phyloP scores from a whole-genome alignment of 1,140 invertebrate genomes.

The Zaprionus africanus region DNA sequence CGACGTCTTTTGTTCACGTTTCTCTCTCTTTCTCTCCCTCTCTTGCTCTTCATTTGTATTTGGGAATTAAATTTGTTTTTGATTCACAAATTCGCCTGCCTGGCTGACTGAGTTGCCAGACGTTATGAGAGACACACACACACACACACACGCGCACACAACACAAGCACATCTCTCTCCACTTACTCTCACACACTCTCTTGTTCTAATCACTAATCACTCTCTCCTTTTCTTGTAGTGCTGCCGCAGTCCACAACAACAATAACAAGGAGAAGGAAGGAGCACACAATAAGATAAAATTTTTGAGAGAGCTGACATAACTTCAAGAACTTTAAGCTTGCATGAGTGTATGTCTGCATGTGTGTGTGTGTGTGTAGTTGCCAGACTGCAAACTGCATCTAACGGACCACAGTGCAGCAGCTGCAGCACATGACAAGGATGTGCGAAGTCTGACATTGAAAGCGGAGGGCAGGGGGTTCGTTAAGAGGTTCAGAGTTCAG shows the following conservation, averaged over 20 bases:
- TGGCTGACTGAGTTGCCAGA: slow-evolving; percentile 4
- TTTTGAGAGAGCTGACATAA: background rate
- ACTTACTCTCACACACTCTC: background rate
- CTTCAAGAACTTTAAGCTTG: background rate
- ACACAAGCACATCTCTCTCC: background rate
- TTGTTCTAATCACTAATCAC: background rate
- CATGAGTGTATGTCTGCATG: background rate
- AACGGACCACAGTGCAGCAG: slow-evolving; percentile 10
- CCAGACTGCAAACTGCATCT: background rate
- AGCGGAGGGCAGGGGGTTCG: background rate
- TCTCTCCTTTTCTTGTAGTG: background rate
- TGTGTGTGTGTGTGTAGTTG: background rate
- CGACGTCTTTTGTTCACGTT: slow-evolving; percentile 20
- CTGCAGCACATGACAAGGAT: background rate
- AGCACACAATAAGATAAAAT: background rate
- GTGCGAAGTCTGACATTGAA: background rate
- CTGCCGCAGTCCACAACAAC: background rate
- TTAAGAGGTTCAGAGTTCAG: background rate
- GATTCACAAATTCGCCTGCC: slow-evolving; percentile 9
- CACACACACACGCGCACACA: background rate
- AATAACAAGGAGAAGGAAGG: background rate
- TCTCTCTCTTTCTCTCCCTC: background rate
- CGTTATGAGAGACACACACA: background rate
- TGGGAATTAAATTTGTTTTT: slow-evolving; percentile 7
- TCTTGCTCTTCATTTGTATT: slow-evolving; percentile 10